Evolutionary conservation across 2,113 vertebrate genomes (phyloP), one percentile per base, ranked within the genome.

Genomic region (Caloenas nicobarica): DNA sequence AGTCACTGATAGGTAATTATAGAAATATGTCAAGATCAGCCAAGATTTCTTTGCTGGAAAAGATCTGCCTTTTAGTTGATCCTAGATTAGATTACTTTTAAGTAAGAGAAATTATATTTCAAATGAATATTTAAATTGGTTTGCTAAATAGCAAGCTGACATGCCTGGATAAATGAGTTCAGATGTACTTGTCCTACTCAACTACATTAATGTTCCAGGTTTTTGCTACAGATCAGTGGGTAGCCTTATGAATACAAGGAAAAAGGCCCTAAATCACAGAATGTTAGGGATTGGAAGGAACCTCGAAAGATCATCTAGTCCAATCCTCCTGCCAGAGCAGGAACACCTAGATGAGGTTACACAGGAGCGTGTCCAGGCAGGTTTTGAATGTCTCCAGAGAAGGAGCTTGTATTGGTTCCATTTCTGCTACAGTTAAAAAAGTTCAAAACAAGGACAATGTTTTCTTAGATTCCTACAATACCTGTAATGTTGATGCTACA

Each of bases 401-500:
- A 46, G 44, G 17, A 60, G 19, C 8, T 69, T 73, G 3, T 18
- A 23, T 21, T 73, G 4, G 3, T 81, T 79, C 51, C 4, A 14
- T 42, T 88, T 90, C 51, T 82, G 31, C 36, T 64, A 19, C 10
- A 58, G 19, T 19, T 73, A 15, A 65, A 46, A 68, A 73, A 46
- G 5, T 54, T 73, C 11, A 46, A 86, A 92, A 48, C 16, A 58
- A 64, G 25, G 16, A 61, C 12, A 53, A n/a, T 16, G 4, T 70
- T 94, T 73, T 54, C 21, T 66, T 60, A 61, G 22, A 62, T 53
- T 73, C 9, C 11, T 83, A 34, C 5, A 73, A 25, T 69, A 62
- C 7, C 10, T n/a, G 33, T 21, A 17, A 33, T 36, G 15, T 19
- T 73, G 46, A 26, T 11, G 44, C 2, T 0, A 0, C 10, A 50